Percentiles rank a stretch among this genome's conserved stretches.
These are phyloP conservation scores for Grammomys surdaster DNA, from an alignment of 2,113 vertebrate genomes.

Conservation along the genomic window DNA sequence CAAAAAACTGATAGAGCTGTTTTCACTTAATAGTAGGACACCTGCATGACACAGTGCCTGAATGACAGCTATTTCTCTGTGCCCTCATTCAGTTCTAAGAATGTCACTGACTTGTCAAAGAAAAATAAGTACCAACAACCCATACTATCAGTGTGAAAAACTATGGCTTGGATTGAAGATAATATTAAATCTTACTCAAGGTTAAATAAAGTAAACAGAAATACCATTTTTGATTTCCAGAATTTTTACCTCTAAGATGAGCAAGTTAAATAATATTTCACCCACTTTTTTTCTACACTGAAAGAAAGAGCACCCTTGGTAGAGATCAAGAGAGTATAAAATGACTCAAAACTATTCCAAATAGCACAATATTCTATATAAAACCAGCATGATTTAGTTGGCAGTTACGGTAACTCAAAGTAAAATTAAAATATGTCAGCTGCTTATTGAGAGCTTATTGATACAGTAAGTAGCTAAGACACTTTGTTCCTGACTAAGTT, in stretches of 20 bases:
- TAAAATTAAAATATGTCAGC: background rate
- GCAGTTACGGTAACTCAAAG: constrained; percentile 39
- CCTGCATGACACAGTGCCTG: background rate
- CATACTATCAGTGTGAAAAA: background rate
- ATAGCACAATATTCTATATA: background rate
- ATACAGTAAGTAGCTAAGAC: background rate
- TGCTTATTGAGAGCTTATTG: background rate
- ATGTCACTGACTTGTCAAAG: constrained; percentile 17
- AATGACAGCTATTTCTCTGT: constrained; percentile 20
- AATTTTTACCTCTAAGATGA: background rate
- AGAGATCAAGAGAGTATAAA: constrained; percentile 9
- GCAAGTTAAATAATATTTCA: constrained; percentile 20
- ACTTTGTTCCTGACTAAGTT: background rate
- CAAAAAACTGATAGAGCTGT: background rate
- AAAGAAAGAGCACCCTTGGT: constrained; percentile 12
- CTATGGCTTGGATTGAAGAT: background rate
- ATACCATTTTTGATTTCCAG: constrained; percentile 38
- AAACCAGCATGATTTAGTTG: constrained; percentile 24
- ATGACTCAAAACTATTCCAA: constrained; percentile 4
- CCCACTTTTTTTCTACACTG: constrained; percentile 48
- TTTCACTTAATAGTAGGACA: background rate
- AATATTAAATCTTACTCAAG: constrained; percentile 44
- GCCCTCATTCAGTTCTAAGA: constrained; percentile 17
- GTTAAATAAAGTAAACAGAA: constrained; percentile 51
- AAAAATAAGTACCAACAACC: constrained; percentile 41